Evolutionary conservation across 2,797 vertebrate species (phyloP), one percentile per base, ranked within the genome.

Genomic region (Florisuga fusca): DNA sequence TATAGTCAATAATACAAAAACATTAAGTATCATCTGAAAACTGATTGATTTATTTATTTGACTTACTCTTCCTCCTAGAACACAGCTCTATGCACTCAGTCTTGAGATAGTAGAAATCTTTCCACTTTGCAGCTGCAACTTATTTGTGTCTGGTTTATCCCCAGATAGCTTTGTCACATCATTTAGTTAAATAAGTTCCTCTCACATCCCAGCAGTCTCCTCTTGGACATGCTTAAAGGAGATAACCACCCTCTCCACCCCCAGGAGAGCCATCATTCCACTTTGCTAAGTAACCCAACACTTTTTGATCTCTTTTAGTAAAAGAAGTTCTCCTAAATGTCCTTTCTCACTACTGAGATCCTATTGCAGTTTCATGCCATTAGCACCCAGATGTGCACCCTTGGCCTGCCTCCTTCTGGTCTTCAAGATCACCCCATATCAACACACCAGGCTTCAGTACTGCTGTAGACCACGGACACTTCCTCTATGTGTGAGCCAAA

Each of bases 241-340:
- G 2, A 34, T 6, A 63, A 38, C 4, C 10, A 66, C 3, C 2
- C 1, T 58, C 27, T 50, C 36, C 14, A 51, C 5, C 12, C 6
- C 29, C 22, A 55, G 43, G 26, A 29, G 5, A 80, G 5, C 8
- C 5, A 4, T 45, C 10, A 53, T 63, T 63, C 91, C 77, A 63
- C 25, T 76, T 78, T 68, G 19, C 26, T 54, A 50, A 53, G 10
- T 57, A 64, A 77, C 29, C 15, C 13, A 77, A 23, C 4, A 1
- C 74, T 7, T 85, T 93, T 31, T 73, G 33, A 83, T 31, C 20
- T 72, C 26, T 57, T 83, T 23, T 51, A 38, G 22, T 67, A 57
- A 59, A 81, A 85, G 15, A 10, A 34, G 14, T 46, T 72, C 34
- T 55, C 17, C 29, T n/a, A 88, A 58, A 66, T 25, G 6, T 72